Conservation (phyloP, 1,140 invertebrate species). For the Drosophila miranda region DNA sequence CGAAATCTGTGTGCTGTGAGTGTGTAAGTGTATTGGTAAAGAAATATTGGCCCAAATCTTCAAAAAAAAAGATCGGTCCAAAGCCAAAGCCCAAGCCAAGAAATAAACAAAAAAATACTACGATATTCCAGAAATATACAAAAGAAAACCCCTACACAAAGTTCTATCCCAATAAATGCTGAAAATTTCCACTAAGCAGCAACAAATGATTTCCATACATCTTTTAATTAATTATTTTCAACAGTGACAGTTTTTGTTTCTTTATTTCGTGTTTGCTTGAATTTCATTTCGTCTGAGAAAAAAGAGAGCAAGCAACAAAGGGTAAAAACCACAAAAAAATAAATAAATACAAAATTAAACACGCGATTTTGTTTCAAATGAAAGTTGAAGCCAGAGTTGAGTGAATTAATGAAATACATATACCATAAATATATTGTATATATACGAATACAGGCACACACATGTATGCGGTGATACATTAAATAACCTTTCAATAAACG, state of each 20-base stretch:
- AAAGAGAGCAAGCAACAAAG: conserved; percentile 40
- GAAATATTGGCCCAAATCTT: conserved; percentile 17
- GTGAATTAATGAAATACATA: conserved; percentile 46
- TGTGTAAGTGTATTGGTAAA: conserved; percentile 27
- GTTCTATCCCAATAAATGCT: conserved; percentile 15
- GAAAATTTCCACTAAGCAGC: conserved; percentile 18
- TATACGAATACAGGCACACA: conserved; percentile 4
- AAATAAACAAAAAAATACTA: conserved; percentile 11
- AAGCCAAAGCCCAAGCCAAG: conserved; percentile 7
- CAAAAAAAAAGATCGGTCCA: not conserved
- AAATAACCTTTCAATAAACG: conserved; percentile 41
- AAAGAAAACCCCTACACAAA: conserved; percentile 8
- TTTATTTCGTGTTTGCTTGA: conserved; percentile 26
- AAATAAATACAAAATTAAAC: conserved; percentile 43
- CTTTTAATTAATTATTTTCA: conserved; percentile 62
- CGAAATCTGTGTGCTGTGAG: conserved; percentile 7
- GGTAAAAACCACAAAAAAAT: conserved; percentile 23
- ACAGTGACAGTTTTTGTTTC: conserved; percentile 65
- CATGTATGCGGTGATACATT: conserved; percentile 37
- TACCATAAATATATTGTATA: conserved; percentile 17
- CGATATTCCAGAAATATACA: not conserved
- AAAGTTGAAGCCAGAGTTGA: conserved; percentile 48
- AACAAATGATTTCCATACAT: conserved; percentile 31
- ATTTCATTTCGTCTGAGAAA: conserved; percentile 24
- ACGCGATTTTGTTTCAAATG: conserved; percentile 66